Evolutionary conservation across 2,113 vertebrate species (phyloP).

Genomic region (Labeo rohita): DNA sequence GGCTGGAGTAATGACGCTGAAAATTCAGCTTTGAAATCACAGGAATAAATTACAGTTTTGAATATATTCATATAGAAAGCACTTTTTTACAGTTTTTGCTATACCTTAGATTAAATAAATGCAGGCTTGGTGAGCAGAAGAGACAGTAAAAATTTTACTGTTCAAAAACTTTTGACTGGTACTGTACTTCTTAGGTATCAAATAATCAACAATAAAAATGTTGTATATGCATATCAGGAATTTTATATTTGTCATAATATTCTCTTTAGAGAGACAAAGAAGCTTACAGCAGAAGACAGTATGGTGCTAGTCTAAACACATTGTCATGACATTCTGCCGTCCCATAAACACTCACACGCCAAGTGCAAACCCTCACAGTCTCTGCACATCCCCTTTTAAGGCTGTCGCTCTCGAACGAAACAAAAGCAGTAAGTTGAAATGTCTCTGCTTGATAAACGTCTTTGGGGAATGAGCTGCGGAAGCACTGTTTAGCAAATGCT

Average conservation of each 20-base stretch:
- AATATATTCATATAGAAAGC: no score
- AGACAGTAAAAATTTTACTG: no score
- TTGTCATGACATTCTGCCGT: conserved; percentile 2
- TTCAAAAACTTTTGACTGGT: no score
- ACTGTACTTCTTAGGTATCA: not conserved
- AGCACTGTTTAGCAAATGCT: not conserved
- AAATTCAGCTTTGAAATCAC: no score
- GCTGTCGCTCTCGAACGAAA: conserved; percentile 11
- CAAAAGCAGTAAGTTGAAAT: not conserved
- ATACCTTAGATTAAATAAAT: no score
- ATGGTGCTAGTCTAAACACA: conserved; percentile 33
- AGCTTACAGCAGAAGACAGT: conserved; percentile 7
- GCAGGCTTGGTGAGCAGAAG: no score
- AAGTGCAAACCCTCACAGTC: not conserved
- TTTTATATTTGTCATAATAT: not conserved
- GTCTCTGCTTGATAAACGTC: not conserved
- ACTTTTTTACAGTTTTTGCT: no score
- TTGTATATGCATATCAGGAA: not conserved
- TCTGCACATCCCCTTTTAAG: conserved; percentile 54
- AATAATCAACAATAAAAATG: not conserved
- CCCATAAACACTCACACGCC: conserved; percentile 50
- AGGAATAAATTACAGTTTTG: no score
- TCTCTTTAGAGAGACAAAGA: not conserved
- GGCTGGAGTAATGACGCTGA: no score
- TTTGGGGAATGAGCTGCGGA: not conserved